phyloP scores from a whole-genome alignment of 1,140 invertebrate genomes.

The Ostrea denselamellosa region DNA sequence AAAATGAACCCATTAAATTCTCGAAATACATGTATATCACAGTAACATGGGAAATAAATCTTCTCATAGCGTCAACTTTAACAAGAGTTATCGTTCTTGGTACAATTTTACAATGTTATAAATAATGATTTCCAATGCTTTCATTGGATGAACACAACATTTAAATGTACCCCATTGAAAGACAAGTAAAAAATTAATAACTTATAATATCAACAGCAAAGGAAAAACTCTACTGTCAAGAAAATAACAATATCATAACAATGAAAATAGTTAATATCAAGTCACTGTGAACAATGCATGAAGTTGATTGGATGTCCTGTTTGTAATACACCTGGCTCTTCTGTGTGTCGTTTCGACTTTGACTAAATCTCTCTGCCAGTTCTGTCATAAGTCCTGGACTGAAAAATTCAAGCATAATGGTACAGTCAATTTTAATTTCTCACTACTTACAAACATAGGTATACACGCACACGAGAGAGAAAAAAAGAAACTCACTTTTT shows the following conservation, averaged over 20 bases:
- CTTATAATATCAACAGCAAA: conserved; percentile 22
- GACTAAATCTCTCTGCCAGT: conserved; percentile 48
- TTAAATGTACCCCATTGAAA: conserved; percentile 31
- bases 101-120: not conserved
- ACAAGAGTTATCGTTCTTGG: conserved; percentile 23
- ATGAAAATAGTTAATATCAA: not conserved
- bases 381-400: conserved; percentile 54
- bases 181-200: conserved; percentile 27
- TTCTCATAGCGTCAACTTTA: not conserved
- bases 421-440: too few species aligned
- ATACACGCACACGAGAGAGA: too few species aligned
- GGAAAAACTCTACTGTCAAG: conserved; percentile 85
- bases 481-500: conserved; percentile 45
- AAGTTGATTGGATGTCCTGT: not conserved
- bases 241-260: conserved; percentile 31
- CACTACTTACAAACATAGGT: too few species aligned
- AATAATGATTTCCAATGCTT: not conserved
- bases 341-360: not conserved
- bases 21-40: not conserved
- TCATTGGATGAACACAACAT: conserved; percentile 16
- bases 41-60: conserved; percentile 34
- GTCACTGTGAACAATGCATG: not conserved
- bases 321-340: conserved; percentile 1
- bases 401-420: conserved; percentile 44
- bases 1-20: not conserved